Base-by-base conservation (phyloP, 2,888 invertebrate species). In the Linnaemya vulpina region DNA sequence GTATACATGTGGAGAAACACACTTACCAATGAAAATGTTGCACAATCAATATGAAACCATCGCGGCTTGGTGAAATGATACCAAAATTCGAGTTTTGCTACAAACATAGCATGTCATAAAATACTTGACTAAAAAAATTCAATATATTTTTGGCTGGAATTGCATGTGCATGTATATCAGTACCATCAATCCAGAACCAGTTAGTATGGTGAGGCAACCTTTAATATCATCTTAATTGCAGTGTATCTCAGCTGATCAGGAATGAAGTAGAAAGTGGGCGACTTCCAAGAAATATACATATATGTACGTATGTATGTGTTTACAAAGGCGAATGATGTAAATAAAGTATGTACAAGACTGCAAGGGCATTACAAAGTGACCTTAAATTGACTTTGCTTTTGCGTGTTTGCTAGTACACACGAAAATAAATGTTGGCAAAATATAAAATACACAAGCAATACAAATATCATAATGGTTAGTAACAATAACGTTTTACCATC, bases 331-430 rank as follows among this genome's bases (percentile, higher is more conserved):
- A 55, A 55, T 55, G 43, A n/a, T 10, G 8, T 43, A 46, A 78
- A 51, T 53, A 74, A 20, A 3, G 10, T 30, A 51, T 17, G 58
- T 35, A 65, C 17, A 73, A 40, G n/a, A 10, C 63, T 35, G 8
- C 83, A 83, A 83, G 83, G 83, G 76, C 84, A 73, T 76, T 77
- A 62, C 80, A 80, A 84, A 63, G 76, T 84, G 76, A 80, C 84
- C 76, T 73, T 71, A 30, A 74, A 80, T 20, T 62, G 53, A 49
- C 65, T 65, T 83, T 71, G 43, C 17, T 25, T 58, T 4, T 58
- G 79, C 46, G 55, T 53, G 22, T 35, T 55, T 35, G 71, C 15
- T 53, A 7, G 11, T 10, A 60, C 20, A 13, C 40, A 13, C 43
- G 17, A 43, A 40, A 53, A 51, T 17, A 68, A 77, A 68, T 65